Evolutionary conservation across 2,888 invertebrate species (phyloP), one percentile per base, ranked within the genome.

Genomic region (Erebia palarica): DNA sequence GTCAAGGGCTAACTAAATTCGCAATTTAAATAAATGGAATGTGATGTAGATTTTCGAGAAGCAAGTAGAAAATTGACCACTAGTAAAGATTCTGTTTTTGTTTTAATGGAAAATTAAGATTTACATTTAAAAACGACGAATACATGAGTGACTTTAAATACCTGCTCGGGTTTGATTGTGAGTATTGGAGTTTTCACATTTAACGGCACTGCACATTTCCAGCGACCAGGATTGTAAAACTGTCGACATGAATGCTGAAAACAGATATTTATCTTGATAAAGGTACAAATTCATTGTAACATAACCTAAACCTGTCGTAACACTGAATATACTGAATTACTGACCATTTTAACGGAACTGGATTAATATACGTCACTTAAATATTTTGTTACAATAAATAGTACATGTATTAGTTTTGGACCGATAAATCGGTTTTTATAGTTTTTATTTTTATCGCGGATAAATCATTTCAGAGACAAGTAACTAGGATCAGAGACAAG

Each of bases 221-320:
- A 93, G 75, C 92, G 87, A 66, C 91, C 89, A 59, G 92, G 84
- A 77, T 86, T 90, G 78, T 88, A 89, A 76, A 93, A 83, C 78
- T 92, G 92, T 82, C 92, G 89, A 86, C 88, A 93, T 76, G 91
- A 82, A 82, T 93, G 93, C 93, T 93, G 87, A 78, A 90, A 90
- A 75, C 42, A 75, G 63, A 57, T 79, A 77, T 77, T 75, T 73
- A 77, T 71, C 70, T 73, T 44, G 18, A 67, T 27, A 60, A 27
- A 63, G 55, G 18, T 55, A 59, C 70, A 18, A 47, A 69, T 82
- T 84, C 83, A 82, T 55, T 82, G 74, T 73, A 77, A 84, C 82
- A 83, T 88, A 88, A 89, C 87, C 86, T 91, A 82, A 85, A 63
- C 7, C 11, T 58, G 21, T 47, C 58, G 55, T 65, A 64, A 63